Base-by-base conservation (phyloP, 2,888 invertebrate species). In the Amitus sp. region DNA sequence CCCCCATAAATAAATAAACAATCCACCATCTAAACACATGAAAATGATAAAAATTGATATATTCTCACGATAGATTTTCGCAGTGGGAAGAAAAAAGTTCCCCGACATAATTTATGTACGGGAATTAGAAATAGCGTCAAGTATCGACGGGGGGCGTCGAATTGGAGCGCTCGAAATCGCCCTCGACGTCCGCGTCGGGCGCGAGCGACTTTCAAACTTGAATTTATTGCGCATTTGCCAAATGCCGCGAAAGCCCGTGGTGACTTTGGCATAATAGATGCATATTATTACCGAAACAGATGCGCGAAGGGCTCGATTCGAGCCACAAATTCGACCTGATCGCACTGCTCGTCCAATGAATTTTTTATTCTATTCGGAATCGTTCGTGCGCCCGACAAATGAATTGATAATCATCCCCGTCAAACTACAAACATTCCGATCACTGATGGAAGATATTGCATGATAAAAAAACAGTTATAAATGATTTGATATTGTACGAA, bases 261-360 rank as follows among this genome's bases (percentile, higher is more conserved):
- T 28, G 55, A 48, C 34, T 49, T 66, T 53, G 55, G 57, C 37
- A 49, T 30, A 19, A 55, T 52, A 49, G 34, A 40, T 53, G 59
- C 56, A 47, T 60, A 58, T 58, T 59, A 18, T 20, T 50, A n/a
- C 9, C 52, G 55, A 77, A 72, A 73, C 77, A 76, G 78, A 77
- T 78, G 77, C 74, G 69, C 75, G 75, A 77, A 4, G 76, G 73
- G 71, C 40, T 51, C 49, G 68, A 74, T 73, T 73, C 62, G 66
- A 67, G 70, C 60, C 69, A 37, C 70, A 69, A 71, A 76, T 77
- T 75, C 76, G n/a, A n/a, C n/a, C n/a, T n/a, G n/a, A n/a, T n/a
- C n/a, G n/a, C n/a, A n/a, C n/a, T n/a, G n/a, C n/a, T n/a, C n/a
- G n/a, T n/a, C n/a, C n/a, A n/a, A 77, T 76, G 62, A 57, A 58